Evolutionary conservation across 2,113 vertebrate genomes (phyloP).

Genomic region (Sminthopsis crassicaudata): DNA sequence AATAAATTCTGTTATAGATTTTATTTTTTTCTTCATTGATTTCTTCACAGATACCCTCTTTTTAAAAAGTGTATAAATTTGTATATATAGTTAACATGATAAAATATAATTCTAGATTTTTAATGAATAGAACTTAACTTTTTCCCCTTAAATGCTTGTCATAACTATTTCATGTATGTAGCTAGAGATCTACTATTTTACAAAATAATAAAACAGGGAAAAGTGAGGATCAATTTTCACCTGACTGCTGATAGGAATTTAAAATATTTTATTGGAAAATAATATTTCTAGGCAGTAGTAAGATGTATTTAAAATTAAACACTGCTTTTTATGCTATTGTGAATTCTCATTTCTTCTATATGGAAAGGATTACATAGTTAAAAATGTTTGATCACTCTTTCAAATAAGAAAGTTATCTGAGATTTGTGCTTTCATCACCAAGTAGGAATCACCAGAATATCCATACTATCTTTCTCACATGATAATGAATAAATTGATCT

Average conservation of each 20-base stretch:
- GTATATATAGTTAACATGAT: neutral
- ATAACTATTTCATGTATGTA: neutral
- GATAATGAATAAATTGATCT: too few species aligned
- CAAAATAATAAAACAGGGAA: neutral
- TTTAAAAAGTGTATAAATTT: neutral
- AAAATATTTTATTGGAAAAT: neutral
- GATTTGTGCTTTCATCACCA: too few species aligned
- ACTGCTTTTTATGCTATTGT: neutral
- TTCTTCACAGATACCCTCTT: too few species aligned
- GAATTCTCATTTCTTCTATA: neutral
- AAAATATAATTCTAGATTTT: neutral
- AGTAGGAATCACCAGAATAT: too few species aligned
- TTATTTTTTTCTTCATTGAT: neutral
- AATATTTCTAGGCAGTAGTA: neutral
- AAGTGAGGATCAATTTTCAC: neutral
- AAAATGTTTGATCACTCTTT: neutral
- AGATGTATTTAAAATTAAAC: neutral
- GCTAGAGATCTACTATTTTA: neutral
- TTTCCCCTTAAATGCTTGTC: neutral
- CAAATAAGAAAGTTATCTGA: neutral
- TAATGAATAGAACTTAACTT: neutral
- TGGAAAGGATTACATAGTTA: neutral
- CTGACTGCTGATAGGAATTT: neutral
- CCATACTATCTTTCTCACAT: too few species aligned
- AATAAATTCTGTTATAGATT: too few species aligned